Evolutionary conservation across 2,888 invertebrate genomes (phyloP), one percentile per base, ranked within the genome.

Genomic region (Lasius platythorax): DNA sequence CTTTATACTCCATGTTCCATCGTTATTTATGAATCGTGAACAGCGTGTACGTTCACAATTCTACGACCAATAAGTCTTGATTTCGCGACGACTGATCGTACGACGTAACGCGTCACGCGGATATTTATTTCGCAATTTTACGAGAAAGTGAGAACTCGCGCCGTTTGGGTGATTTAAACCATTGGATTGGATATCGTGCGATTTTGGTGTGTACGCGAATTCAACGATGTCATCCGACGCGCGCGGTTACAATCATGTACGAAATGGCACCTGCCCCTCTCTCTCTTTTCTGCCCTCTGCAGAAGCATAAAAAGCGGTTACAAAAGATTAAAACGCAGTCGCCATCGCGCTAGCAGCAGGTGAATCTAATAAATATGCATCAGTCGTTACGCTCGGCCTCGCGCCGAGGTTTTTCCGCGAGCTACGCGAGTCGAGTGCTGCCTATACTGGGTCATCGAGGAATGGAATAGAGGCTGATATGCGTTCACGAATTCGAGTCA

Each of bases 361-460:
- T 86, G 84, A 67, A 86, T 61, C 84, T 84, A 76, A 86, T 86
- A 86, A 86, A 86, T 86, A 86, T 86, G 86, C 84, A 86, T 86
- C 84, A 76, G 72, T 50, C 84, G 74, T 84, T 72, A 73, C 67
- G 84, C 84, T 72, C 66, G 67, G 84, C 28, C 68, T 84, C 74
- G 70, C 73, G 53, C 63, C 50, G n/a, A 53, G 46, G 72, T 84
- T 86, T 86, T 84, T 86, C 67, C 84, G 67, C 86, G 76, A 84
- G 72, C 67, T 74, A 74, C 74, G 75, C 68, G 53, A 72, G 43
- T 3, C 50, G 56, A 28, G 46, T 33, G 23, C 61, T 28, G n/a
- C 18, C 50, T 53, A n/a, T 53, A 53, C 50, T 28, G 23, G n/a
- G 5, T 53, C 33, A 18, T 46, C n/a, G n/a, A 40, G 75, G 37